phyloP scores from a whole-genome alignment of 2,113 vertebrate species.

The Shinisaurus crocodilurus region DNA sequence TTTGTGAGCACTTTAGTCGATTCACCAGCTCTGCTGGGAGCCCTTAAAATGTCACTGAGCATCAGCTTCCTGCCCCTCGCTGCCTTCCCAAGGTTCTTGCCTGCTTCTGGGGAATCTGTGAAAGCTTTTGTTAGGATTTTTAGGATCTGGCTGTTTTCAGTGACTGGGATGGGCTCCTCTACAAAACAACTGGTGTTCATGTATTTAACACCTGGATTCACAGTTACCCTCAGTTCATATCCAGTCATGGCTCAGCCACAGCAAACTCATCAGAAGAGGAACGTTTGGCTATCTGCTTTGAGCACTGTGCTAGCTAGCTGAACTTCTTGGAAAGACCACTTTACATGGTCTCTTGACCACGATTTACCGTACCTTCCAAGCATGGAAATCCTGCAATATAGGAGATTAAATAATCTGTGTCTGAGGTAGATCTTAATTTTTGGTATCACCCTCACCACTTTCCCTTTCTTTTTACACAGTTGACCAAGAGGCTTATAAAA shows the following conservation, averaged over 20 bases:
- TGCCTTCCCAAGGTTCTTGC: neutral
- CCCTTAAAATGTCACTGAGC: slow-evolving; percentile 89
- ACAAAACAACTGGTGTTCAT: neutral
- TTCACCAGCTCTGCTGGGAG: slow-evolving; percentile 84
- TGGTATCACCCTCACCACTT: neutral
- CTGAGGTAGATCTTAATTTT: neutral
- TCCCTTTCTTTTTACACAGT: too few relatives aligned
- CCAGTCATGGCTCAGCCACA: too few relatives aligned
- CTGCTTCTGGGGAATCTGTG: neutral
- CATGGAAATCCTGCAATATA: neutral
- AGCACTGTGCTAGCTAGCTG: neutral
- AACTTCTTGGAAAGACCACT: neutral
- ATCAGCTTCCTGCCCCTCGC: slow-evolving; percentile 85
- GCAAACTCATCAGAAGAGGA: neutral
- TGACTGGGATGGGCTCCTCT: neutral
- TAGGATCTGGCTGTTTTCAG: neutral
- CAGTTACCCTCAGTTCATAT: neutral
- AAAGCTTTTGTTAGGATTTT: neutral
- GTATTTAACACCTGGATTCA: neutral
- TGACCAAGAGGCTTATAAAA: neutral
- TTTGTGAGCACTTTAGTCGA: slow-evolving; percentile 52
- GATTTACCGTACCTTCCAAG: neutral
- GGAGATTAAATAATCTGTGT: neutral
- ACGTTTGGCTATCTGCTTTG: neutral
- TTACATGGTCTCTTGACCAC: neutral